Evolutionary conservation across 2,888 invertebrate species (phyloP), one percentile per base, ranked within the genome.

Genomic region (Sclerodermus sp.): DNA sequence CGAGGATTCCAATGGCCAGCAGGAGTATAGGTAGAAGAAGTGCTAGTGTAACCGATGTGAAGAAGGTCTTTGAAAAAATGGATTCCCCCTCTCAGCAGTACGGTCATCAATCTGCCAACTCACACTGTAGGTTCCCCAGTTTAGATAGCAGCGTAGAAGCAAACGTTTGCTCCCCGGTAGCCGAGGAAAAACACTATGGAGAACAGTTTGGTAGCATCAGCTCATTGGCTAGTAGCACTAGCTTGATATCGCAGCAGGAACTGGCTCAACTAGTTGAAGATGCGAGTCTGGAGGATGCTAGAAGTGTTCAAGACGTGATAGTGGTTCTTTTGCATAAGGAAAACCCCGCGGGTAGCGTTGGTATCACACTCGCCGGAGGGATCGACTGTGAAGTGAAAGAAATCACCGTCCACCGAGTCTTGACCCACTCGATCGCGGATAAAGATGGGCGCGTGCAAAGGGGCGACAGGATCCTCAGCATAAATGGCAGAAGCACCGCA

Each of bases 371-470:
- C 63, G 92, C 93, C 45, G 94, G 94, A 51, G 94, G 94, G 45
- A 86, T 87, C 14, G 94, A 95, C 76, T 93, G 93, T 74, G 94
- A 94, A 82, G 88, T 89, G 68, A 94, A 93, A 81, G 92, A 93
- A 78, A 92, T 94, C 59, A 93, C 92, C 70, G 93, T 95, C 58
- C 92, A 94, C 78, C 89, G 93, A 78, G 90, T 95, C 45, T 81
- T 93, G 64, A 84, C 86, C 50, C 93, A 93, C 62, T 92, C 93
- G 67, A 86, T 91, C 45, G 94, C 94, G 37, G 91, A 91, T 67
- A 87, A 87, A 68, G 92, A 94, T 72, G 95, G 95, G 5, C 82
- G 89, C 45, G 82, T 96, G 42, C 89, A 90, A 76, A 87, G 91
- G 70, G 94, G 95, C 13, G 93, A 93, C 72, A 87, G 92, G 76